A percentile compares a stretch with the other conserved stretches of the same genome.
Conservation (phyloP, 2,888 invertebrate species). For the Drosophila eohydei region DNA sequence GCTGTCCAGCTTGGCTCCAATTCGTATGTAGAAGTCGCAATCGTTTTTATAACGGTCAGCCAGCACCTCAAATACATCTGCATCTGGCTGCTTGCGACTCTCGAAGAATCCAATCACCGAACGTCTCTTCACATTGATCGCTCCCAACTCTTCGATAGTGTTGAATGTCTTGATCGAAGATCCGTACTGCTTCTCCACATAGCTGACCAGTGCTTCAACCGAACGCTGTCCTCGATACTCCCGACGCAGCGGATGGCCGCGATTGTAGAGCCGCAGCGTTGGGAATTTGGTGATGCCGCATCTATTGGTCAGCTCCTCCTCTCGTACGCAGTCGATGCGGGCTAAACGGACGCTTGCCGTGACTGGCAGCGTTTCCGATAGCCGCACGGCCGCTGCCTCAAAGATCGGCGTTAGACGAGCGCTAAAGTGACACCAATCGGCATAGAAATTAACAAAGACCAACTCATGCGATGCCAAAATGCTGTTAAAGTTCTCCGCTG, state of each 20-base stretch:
- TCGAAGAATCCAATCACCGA: constrained; percentile 53
- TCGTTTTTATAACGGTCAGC: constrained; percentile 55
- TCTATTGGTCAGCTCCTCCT: constrained; percentile 23
- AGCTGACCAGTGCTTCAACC: constrained; percentile 46
- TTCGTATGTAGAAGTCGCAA: constrained; percentile 59
- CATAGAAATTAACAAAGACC: constrained; percentile 64
- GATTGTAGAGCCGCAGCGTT: constrained; percentile 46
- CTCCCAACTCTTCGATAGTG: constrained; percentile 14
- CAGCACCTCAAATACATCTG: constrained; percentile 19
- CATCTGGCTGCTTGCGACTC: neutral
- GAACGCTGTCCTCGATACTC: constrained; percentile 64
- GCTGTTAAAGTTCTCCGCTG: constrained; percentile 34
- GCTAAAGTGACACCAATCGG: constrained; percentile 67
- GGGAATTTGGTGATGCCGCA: constrained; percentile 57
- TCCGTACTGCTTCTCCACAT: constrained; percentile 40
- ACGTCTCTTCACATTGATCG: constrained; percentile 34
- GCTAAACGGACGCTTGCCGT: constrained; percentile 36
- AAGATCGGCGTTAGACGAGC: constrained; percentile 44
- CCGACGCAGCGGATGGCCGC: constrained; percentile 44
- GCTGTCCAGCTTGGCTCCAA: constrained; percentile 17
- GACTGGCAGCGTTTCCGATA: constrained; percentile 24
- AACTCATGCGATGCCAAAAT: constrained; percentile 47
- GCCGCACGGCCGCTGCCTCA: constrained; percentile 40
- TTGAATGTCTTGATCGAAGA: constrained; percentile 24
- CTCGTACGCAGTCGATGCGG: constrained; percentile 51